Base-by-base conservation (phyloP, 2,888 invertebrate species). In the Cephus rjabovi region DNA sequence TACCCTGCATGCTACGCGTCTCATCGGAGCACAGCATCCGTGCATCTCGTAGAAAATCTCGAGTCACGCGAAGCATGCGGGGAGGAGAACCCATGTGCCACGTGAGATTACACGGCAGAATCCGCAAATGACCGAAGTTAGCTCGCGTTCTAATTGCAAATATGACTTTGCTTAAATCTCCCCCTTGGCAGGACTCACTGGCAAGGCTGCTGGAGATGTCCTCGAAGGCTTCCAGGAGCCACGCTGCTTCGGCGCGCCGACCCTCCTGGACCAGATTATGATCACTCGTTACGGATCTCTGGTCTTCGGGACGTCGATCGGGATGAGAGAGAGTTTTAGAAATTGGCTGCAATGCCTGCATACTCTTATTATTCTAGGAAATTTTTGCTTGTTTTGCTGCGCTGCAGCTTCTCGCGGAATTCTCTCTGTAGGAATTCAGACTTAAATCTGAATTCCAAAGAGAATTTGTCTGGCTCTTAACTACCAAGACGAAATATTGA, bases 141-240 rank as follows among this genome's bases (percentile, higher is more conserved):
- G 88, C 83, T 83, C 79, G 84, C 81, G 86, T 86, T 88, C 86
- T 90, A 90, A 90, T 90, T 90, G 89, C 89, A 84, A 89, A 89
- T 90, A 90, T 90, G 90, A 90, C 90, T 89, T 77, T 90, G 90
- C 90, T 89, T 88, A 88, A 90, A 89, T 90, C 86, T 83, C 84
- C 87, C 88, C 83, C 74, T 74, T 71, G 23, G 71, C 73, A 34
- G 12, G 74, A 69, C 69, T 34, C 37, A 30, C 34, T n/a, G 74
- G 74, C 23, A 34, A 74, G 70, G 11, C 40, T 40, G 56, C 56
- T 2, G 56, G 56, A 56, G 56, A 56, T 56, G 56, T 56, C 56
- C 56, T 56, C 56, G 56, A 9, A 23, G 56, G 56, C 56, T 9
- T 9, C 56, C 56, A 56, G 56, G 23, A 56, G 56, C 56, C 56